Conservation (phyloP, 2,797 vertebrate species). For the Pangasius larnaudii region DNA sequence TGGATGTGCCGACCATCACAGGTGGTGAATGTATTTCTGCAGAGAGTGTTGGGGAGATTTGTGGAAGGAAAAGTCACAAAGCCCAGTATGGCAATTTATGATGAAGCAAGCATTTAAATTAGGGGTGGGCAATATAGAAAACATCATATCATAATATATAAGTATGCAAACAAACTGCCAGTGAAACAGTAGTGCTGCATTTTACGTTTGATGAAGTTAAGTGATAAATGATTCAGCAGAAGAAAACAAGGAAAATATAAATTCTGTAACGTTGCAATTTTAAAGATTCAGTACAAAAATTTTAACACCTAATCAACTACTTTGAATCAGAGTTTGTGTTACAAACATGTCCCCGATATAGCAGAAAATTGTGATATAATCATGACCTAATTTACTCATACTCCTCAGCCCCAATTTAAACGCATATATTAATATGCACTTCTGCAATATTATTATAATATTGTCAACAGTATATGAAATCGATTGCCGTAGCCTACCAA, state of each 20-base stretch:
- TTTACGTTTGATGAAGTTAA: background rate
- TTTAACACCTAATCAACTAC: background rate
- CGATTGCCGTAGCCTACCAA: background rate
- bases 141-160: background rate
- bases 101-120: slow-evolving; percentile 15
- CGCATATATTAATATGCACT: background rate
- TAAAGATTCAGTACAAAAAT: background rate
- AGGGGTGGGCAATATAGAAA: background rate
- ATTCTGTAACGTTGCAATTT: background rate
- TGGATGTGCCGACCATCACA: slow-evolving; percentile 34
- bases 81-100: background rate
- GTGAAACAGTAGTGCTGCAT: background rate
- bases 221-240: background rate
- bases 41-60: background rate
- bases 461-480: background rate
- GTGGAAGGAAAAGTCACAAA: background rate
- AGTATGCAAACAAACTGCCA: background rate
- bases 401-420: background rate
- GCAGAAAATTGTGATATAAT: background rate
- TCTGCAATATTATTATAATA: too few relatives aligned
- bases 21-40: slow-evolving; percentile 31
- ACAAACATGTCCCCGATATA: background rate
- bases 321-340: background rate
- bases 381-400: background rate
- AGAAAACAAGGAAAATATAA: background rate